phyloP scores from a whole-genome alignment of 2,797 vertebrate genomes.

The Odontamblyopus rebecca region DNA sequence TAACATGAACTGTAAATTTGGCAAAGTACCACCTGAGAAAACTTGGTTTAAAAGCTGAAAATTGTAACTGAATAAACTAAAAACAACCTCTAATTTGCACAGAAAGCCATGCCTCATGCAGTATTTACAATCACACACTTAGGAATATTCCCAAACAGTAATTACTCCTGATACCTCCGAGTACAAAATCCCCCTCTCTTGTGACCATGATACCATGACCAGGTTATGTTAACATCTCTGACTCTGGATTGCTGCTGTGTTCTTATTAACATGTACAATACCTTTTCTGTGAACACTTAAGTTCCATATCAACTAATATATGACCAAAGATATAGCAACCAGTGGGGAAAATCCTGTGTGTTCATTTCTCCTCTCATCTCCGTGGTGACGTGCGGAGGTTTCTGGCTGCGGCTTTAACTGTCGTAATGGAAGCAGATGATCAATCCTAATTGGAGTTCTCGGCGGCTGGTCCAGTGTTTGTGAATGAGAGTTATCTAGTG shows the following conservation, averaged over 20 bases:
- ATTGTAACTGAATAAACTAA: background rate
- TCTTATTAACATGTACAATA: background rate
- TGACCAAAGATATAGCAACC: conserved; percentile 21
- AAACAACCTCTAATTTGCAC: background rate
- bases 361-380: conserved; percentile 47
- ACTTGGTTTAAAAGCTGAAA: background rate
- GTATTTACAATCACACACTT: background rate
- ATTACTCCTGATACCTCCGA: background rate
- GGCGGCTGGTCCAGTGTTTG: conserved; percentile 56
- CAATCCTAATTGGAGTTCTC: conserved; percentile 82
- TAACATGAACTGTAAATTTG: too few relatives aligned
- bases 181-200: background rate
- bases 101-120: background rate
- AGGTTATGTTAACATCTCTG: background rate
- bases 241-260: background rate
- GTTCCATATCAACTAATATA: background rate
- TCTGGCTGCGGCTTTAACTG: conserved; percentile 53
- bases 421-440: conserved; percentile 74
- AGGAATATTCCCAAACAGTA: background rate
- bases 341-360: conserved; percentile 32
- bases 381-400: conserved; percentile 55
- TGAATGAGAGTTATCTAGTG: conserved; percentile 58
- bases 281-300: background rate
- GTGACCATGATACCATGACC: background rate
- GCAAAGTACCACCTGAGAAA: too few relatives aligned